Percentiles rank a stretch among this genome's conserved stretches.
phyloP scores from a whole-genome alignment of 2,797 vertebrate species.

The Lemur catta region DNA sequence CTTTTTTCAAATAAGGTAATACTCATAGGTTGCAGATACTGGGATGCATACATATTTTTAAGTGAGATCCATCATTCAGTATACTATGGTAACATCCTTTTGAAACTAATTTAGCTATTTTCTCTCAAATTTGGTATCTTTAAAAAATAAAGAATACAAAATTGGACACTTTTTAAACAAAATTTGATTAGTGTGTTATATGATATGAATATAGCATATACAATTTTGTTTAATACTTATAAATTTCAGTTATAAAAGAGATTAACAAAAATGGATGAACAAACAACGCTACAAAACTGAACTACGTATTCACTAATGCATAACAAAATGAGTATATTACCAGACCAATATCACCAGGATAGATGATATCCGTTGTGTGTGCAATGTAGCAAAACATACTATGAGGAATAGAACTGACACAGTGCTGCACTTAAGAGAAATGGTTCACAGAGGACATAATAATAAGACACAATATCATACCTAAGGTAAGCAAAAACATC shows the following conservation, averaged over 20 bases:
- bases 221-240: neutral
- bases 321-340: slow-evolving; percentile 19
- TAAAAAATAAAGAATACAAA: neutral
- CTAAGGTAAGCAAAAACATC: slow-evolving; percentile 45
- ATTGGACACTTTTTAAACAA: neutral
- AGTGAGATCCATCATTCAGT: neutral
- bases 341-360: neutral
- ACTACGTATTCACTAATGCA: neutral
- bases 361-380: slow-evolving; percentile 10
- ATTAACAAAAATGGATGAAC: neutral
- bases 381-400: slow-evolving; percentile 14
- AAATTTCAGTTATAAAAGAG: neutral
- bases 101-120: neutral
- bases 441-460: neutral
- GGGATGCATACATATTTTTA: neutral
- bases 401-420: neutral
- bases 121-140: neutral
- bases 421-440: slow-evolving; percentile 5
- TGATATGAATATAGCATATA: neutral
- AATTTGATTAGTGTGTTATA: neutral
- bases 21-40: neutral
- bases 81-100: neutral
- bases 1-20: neutral
- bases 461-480: neutral
- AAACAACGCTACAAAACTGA: neutral